These are phyloP conservation scores for Calameuta pallipes DNA, from an alignment of 2,888 invertebrate species.

Conservation along the genomic window DNA sequence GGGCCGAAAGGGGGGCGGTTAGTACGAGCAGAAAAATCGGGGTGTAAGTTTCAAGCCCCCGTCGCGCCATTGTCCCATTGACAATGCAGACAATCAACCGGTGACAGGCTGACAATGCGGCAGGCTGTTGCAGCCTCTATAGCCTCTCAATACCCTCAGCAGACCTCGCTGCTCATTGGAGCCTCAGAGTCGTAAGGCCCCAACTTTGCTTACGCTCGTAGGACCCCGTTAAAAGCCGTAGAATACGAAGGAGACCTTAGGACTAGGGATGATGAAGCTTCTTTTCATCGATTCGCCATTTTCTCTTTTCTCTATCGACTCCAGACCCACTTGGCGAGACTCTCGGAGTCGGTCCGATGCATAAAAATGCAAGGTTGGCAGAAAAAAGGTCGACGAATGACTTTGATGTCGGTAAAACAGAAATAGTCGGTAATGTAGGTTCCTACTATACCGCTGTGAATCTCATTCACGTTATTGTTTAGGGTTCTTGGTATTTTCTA, in stretches of 20 bases:
- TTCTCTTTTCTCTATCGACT: background rate
- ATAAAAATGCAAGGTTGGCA: background rate
- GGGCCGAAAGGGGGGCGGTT: background rate
- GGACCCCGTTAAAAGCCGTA: background rate
- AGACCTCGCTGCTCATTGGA: background rate
- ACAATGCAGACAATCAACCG: constrained; percentile 56
- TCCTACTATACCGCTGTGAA: background rate
- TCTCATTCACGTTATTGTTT: background rate
- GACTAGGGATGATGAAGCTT: background rate
- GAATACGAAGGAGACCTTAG: background rate
- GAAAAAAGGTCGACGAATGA: background rate
- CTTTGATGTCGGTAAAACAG: background rate
- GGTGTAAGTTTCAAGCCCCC: constrained; percentile 57
- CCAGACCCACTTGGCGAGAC: background rate
- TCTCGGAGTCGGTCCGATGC: background rate
- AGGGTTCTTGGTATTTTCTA: background rate
- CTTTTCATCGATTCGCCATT: background rate
- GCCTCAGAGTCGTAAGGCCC: constrained; percentile 7
- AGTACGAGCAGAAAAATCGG: constrained; percentile 23
- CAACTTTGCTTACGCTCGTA: background rate
- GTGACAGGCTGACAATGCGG: constrained; percentile 52
- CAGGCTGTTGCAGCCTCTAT: constrained; percentile 41
- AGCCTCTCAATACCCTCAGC: constrained; percentile 16
- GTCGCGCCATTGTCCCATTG: constrained; percentile 45
- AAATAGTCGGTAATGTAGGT: background rate